phyloP scores from a whole-genome alignment of 2,888 invertebrate genomes.

The Eilema griseolum region DNA sequence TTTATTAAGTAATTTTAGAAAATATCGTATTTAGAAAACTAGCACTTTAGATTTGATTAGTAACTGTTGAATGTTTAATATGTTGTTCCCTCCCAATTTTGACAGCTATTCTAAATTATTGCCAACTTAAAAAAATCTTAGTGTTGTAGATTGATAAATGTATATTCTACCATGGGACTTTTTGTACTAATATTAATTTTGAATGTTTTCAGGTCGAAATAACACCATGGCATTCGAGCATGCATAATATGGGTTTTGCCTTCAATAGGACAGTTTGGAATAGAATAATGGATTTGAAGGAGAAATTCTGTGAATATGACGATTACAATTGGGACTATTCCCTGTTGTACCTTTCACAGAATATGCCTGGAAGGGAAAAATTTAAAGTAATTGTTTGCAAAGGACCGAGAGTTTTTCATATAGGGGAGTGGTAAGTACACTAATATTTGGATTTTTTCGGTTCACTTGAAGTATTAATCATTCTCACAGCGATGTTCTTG shows the following conservation, averaged over 20 bases:
- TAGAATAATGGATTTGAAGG: constrained; percentile 92
- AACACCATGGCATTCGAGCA: constrained; percentile 97
- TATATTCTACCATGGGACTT: constrained; percentile 8
- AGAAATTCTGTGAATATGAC: constrained; percentile 97
- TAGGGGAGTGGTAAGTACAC: constrained; percentile 96
- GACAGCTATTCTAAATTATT: constrained; percentile 17
- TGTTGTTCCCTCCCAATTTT: constrained; percentile 25
- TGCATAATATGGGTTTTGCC: constrained; percentile 99
- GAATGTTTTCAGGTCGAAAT: constrained; percentile 91
- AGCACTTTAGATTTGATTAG: neutral
- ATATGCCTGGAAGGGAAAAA: constrained; percentile 90
- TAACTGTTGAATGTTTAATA: neutral
- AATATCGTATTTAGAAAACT: neutral
- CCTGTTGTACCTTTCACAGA: constrained; percentile 95
- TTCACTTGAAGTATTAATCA: neutral
- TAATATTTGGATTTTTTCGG: too few species aligned
- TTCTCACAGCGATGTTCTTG: too few species aligned
- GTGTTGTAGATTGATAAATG: neutral
- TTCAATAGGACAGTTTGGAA: constrained; percentile 96
- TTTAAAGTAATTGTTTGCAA: constrained; percentile 96
- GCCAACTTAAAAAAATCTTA: neutral
- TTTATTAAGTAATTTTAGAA: neutral
- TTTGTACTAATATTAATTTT: neutral
- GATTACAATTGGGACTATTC: constrained; percentile 99
- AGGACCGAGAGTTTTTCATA: constrained; percentile 98